Base-by-base conservation (phyloP, 1,140 invertebrate species). In the Brachionus sp. region DNA sequence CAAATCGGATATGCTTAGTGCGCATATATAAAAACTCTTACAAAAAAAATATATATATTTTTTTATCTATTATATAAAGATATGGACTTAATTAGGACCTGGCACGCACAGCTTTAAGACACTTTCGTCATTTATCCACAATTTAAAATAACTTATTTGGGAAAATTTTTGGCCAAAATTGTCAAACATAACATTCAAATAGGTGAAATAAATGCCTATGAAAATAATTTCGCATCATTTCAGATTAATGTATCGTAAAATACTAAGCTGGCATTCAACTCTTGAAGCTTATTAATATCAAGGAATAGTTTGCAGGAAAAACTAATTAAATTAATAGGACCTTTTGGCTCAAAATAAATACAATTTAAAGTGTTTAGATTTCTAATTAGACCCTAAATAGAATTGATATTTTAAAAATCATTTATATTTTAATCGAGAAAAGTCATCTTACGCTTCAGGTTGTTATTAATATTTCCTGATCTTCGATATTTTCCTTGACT, bases 381-480 rank as follows among this genome's bases (percentile, higher is more conserved):
- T 70, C 37, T 70, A 70, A 70, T 70, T 70, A 70, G 35, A 70
- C 39, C 33, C 35, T 39, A 39, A 70, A 70, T 42, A 39, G 35
- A 70, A 39, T 39, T 70, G 64, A 66, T 29, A 66, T 33, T 29
- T 33, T 29, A 66, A 37, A 66, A 66, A 66, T 66, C 64, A 66
- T 66, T 66, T 66, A 66, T 66, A 12, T 66, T 66, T 16, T 29
- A 35, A 66, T 66, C 9, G 33, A 33, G n/a, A 70, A 70, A 70
- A 70, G 66, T 70, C 66, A 37, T 70, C 7, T 44, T 70, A 70
- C 16, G 66, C 66, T 70, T 39, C 12, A 70, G 66, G 66, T 70
- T 70, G 35, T 70, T 70, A 70, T 70, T 39, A 70, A 9, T 68
- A 44, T 70, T 70, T 70, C 66, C 66, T 70, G 33, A 70, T 70